phyloP scores from a whole-genome alignment of 2,113 vertebrate species.

The Tichodroma muraria region DNA sequence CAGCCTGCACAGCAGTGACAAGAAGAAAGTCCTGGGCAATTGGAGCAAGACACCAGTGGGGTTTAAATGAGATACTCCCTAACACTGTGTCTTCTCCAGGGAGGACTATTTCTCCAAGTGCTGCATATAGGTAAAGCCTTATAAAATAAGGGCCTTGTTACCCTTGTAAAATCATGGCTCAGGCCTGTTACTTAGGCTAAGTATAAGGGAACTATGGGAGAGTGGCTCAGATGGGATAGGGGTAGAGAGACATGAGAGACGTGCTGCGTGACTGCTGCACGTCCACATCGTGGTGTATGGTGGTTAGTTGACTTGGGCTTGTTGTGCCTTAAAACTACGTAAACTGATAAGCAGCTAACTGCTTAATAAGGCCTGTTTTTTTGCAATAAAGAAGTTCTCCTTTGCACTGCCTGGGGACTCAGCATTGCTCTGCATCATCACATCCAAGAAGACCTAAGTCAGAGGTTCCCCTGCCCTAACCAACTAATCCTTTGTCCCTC shows the following conservation, averaged over 20 bases:
- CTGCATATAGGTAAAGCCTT: background rate
- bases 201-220: background rate
- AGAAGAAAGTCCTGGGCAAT: background rate
- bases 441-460: background rate
- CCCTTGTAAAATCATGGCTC: background rate
- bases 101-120: background rate
- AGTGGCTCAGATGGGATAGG: background rate
- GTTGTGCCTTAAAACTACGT: background rate
- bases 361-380: background rate
- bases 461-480: background rate
- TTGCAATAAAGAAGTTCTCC: background rate
- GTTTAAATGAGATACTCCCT: background rate
- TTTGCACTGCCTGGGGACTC: background rate
- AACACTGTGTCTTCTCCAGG: background rate
- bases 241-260: too few relatives aligned
- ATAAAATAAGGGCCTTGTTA: background rate
- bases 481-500: background rate
- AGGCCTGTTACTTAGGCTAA: background rate
- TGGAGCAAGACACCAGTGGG: background rate
- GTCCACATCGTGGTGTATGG: too few relatives aligned
- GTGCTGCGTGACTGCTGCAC: fast-evolving
- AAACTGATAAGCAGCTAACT: background rate
- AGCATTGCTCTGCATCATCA: background rate
- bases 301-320: background rate
- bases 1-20: background rate